Base-by-base conservation (phyloP, 2,797 vertebrate species). In the Helarctos malayanus region DNA sequence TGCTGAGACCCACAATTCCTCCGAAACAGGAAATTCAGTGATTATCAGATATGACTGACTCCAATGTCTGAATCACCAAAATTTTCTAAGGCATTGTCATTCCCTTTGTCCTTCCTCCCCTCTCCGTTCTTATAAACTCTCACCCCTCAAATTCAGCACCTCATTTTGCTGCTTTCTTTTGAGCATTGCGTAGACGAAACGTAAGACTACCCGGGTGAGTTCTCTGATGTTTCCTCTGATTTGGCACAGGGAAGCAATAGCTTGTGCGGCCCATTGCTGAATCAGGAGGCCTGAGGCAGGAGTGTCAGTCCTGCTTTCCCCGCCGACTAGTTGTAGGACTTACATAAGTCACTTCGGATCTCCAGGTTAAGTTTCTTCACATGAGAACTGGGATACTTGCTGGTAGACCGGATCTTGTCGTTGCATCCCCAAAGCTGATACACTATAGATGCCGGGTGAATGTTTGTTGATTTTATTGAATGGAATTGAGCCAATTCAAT, bases 401-500 rank as follows among this genome's bases (percentile, higher is more conserved):
- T 80, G 80, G n/a, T 63, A 95, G 35, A 52, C 13, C 52, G n/a
- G 49, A 6, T 68, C 56, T 73, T 29, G 45, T 78, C 41, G 52
- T 38, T 76, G n/a, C 49, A 75, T 89, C 73, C n/a, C 29, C 10
- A 4, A 25, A 16, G 68, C 9, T 75, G 56, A 85, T 19, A 68
- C 29, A 27, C 35, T 75, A 45, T 84, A 75, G 73, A 65, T 7
- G 15, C 29, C 81, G 14, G 0, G 56, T 52, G 47, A 92, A 52
- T 68, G n/a, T 75, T 68, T 75, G 21, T 89, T 81, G 80, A 85
- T 85, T 92, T 92, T 80, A 80, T 45, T 57, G 63, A 89, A 45
- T 59, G 32, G 27, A 89, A 59, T 68, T 54, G 75, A 89, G 80
- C 73, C 41, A 88, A 47, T 29, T 75, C 41, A 89, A 79, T 41